Conservation (phyloP, 37 sponge, comb jelly and placozoan species). For the Chondrosia reniformis region DNA sequence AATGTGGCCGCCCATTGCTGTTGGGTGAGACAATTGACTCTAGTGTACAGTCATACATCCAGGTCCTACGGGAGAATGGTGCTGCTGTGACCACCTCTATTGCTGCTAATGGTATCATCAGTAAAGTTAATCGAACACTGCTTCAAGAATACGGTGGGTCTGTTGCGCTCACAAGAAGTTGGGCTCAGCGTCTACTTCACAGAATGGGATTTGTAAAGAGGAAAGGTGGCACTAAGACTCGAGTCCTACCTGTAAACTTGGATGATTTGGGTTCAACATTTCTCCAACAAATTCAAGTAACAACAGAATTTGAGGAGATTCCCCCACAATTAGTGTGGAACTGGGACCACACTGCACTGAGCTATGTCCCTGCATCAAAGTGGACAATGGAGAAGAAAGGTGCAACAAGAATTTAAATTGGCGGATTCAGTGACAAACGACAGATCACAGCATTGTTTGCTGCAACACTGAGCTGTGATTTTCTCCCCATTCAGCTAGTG, state of each 20-base stretch:
- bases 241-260: conserved; percentile 14
- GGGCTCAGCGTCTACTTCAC: conserved; percentile 30
- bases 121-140: conserved; percentile 3
- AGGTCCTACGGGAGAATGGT: conserved; percentile 21
- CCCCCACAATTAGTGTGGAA: conserved; percentile 47
- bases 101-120: conserved; percentile 16
- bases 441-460: conserved; percentile 60
- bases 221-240: conserved; percentile 26
- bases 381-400: conserved; percentile 60
- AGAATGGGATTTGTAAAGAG: conserved; percentile 33
- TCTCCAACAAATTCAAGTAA: conserved; percentile 4
- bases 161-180: conserved; percentile 13
- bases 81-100: conserved; percentile 30
- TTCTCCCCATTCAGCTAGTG: conserved; percentile 53
- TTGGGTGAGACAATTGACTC: conserved; percentile 27
- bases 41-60: conserved; percentile 16
- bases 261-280: conserved; percentile 11
- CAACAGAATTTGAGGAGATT: conserved; percentile 51
- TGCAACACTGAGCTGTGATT: conserved; percentile 35
- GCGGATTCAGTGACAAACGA: conserved; percentile 47
- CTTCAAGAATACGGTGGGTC: conserved; percentile 21
- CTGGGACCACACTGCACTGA: conserved; percentile 67
- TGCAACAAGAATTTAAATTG: conserved; percentile 43
- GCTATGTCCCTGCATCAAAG: conserved; percentile 40
- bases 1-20: conserved; percentile 23